Conservation (phyloP, 2,888 invertebrate species). For the Xylota sylvarum region DNA sequence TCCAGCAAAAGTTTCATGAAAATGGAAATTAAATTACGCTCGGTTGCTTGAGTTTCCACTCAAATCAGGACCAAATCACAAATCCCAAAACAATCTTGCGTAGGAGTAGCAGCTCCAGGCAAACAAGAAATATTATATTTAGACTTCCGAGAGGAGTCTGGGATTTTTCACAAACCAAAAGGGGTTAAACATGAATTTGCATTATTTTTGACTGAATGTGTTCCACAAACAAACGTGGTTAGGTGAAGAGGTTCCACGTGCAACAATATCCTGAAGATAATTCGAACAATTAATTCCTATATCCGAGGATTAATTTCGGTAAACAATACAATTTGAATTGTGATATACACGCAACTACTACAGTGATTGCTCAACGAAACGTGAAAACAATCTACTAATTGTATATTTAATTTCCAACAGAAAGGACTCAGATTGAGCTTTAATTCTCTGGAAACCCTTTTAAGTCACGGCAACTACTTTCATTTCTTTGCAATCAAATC, state of each 20-base stretch:
- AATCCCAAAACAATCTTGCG: conserved; percentile 8
- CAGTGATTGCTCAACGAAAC: background rate
- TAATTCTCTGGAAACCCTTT: background rate
- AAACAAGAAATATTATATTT: conserved; percentile 5
- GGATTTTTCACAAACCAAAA: background rate
- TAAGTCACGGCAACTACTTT: conserved; percentile 1
- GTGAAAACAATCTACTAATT: background rate
- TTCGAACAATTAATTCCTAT: background rate
- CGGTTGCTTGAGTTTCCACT: conserved; percentile 25
- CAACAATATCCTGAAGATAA: background rate
- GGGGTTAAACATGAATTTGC: conserved; percentile 9
- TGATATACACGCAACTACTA: background rate
- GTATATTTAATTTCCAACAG: background rate
- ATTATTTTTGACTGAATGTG: background rate
- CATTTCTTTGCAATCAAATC: conserved; percentile 13
- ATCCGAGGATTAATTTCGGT: background rate
- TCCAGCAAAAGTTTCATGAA: conserved; percentile 1
- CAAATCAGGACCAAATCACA: conserved; percentile 14
- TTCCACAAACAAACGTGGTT: background rate
- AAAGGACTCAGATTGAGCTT: background rate
- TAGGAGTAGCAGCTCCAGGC: background rate
- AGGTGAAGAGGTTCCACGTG: background rate
- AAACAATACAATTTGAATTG: background rate
- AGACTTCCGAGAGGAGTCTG: background rate
- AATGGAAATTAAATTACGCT: conserved; percentile 25